phyloP scores from a whole-genome alignment of 2,113 vertebrate species.

The Microcebus murinus region DNA sequence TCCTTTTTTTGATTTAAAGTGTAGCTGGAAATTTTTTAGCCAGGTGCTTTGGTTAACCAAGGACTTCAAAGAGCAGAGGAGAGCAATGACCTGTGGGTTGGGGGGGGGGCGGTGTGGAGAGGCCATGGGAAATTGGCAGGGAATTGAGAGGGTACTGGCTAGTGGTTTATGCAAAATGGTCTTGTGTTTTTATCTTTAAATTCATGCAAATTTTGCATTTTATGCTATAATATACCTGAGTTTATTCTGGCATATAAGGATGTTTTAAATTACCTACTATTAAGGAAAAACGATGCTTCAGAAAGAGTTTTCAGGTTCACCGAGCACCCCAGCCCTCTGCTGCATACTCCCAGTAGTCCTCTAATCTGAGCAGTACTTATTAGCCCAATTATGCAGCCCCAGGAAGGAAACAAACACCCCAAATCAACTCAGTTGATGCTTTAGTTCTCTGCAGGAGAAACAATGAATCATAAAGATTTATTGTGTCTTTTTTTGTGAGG shows the following conservation, averaged over 20 bases:
- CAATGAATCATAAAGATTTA: constrained; percentile 62
- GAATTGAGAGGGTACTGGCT: not conserved
- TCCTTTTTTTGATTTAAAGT: not conserved
- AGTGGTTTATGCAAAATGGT: not conserved
- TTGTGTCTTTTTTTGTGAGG: constrained; percentile 58
- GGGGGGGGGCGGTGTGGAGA: too few species aligned
- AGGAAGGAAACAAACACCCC: not conserved
- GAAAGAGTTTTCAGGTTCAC: not conserved
- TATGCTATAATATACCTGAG: not conserved
- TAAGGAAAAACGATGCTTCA: constrained; percentile 33
- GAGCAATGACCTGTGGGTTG: not conserved
- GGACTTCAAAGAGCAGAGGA: not conserved
- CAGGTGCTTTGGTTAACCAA: not conserved
- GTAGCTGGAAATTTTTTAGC: not conserved
- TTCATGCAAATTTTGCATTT: constrained; percentile 1
- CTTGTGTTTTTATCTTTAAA: not conserved
- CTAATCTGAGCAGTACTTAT: not conserved
- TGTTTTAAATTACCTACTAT: constrained; percentile 50
- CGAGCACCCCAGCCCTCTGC: not conserved
- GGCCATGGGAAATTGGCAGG: too few species aligned
- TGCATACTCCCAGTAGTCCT: not conserved
- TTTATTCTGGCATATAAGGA: constrained; percentile 11
- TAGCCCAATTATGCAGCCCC: constrained; percentile 9
- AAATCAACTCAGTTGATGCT: not conserved
- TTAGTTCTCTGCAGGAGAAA: constrained; percentile 64